Percentiles rank a stretch among this genome's conserved stretches.
Evolutionary conservation across 2,797 vertebrate species (phyloP).

Genomic region (Propithecus deckenii): DNA sequence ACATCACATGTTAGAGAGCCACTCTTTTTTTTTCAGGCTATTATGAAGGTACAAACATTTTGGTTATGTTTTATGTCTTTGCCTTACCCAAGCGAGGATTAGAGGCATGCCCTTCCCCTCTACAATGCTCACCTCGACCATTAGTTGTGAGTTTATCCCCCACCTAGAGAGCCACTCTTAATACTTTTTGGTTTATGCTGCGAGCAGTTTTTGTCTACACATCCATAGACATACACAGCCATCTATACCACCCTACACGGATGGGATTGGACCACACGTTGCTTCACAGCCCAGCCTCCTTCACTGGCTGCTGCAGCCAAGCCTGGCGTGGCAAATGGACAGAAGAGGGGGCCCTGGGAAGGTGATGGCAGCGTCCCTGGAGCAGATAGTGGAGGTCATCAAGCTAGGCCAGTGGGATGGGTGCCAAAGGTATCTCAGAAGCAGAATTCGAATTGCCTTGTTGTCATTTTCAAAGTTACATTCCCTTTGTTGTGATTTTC

Average conservation of each 20-base stretch:
- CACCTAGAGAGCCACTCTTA: not conserved
- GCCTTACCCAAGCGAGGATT: no score
- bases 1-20: not conserved
- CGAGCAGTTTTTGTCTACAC: not conserved
- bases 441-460: not conserved
- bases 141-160: no score
- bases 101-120: no score
- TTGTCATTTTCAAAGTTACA: not conserved
- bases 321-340: not conserved
- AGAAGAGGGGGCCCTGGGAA: not conserved
- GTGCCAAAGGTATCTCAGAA: not conserved
- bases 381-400: not conserved
- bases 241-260: not conserved
- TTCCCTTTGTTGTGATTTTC: not conserved
- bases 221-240: not conserved
- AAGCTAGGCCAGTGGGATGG: not conserved
- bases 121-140: no score
- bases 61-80: no score
- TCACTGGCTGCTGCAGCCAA: not conserved
- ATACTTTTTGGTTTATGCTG: not conserved
- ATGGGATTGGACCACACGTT: not conserved
- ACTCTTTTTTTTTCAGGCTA: not conserved
- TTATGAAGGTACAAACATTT: no score
- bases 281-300: not conserved
- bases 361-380: not conserved